Evolutionary conservation across 2,797 vertebrate species (phyloP), one percentile per base, ranked within the genome.

Genomic region (Molossus alvarezi): DNA sequence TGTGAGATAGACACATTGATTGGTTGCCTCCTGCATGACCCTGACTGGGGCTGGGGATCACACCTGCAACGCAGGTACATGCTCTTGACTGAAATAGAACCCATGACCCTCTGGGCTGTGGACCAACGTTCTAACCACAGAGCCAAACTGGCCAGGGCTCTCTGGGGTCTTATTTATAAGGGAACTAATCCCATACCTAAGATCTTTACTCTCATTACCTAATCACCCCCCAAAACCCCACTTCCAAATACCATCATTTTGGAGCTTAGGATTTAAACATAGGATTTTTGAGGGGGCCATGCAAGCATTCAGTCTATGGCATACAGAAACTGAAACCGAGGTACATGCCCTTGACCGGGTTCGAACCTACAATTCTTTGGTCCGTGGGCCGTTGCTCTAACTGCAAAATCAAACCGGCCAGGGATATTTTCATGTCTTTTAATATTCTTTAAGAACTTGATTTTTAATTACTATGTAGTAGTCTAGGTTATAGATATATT

Each of bases 381-480:
- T 53, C 51, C 9, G 41, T 9, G 2, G 51, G 51, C 8, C 3
- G 51, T 10, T 9, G 51, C 51, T 53, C 51, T 45, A 53, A 53
- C 9, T 13, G 12, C 51, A 9, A 9, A 53, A 9, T 9, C 51
- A 53, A 10, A 13, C 51, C 12, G 51, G 51, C 51, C 51, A 45
- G 51, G 51, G 51, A 53, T 62, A 45, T 60, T 53, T 95, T 83
- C 41, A 64, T 86, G 15, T 76, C 72, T 73, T 58, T 86, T 77
- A 85, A 65, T 73, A 91, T 71, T 80, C 37, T 89, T 88, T 67
- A 88, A 88, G 82, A 37, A 37, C 29, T 86, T 69, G 8, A 80
- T 75, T 96, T 91, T 91, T 82, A 93, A 80, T 94, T 82, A 48
- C 7, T 51, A 73, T 20, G 11, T 81, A 75, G 75, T 73, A 83